Evolutionary conservation across 2,888 invertebrate species (phyloP), one percentile per base, ranked within the genome.

Genomic region (Acanthosepion pharaonis): DNA sequence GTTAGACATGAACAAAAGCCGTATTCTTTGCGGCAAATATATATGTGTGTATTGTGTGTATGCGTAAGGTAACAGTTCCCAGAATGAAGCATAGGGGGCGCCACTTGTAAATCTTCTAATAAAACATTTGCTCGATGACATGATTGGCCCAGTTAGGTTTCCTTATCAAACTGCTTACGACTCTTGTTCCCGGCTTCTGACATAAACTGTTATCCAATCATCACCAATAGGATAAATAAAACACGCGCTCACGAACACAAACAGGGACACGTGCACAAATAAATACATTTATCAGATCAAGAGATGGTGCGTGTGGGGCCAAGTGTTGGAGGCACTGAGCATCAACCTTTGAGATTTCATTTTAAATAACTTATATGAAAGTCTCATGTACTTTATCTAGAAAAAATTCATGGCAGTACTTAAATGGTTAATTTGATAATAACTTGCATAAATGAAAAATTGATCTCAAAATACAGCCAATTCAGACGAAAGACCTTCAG

Each of bases 191-290:
- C 33, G 78, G 78, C 78, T 78, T 78, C 78, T 78, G 78, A 78
- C 78, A 78, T 78, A 78, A 78, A 78, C 78, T 78, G 78, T 78
- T 78, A 78, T 78, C 78, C 78, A 78, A 78, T 78, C 78, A 78
- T 78, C 78, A 78, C 78, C n/a, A 78, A 78, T n/a, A 78, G 78
- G 33, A 78, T 78, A 78, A 78, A 78, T 78, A 78, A 78, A n/a
- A 78, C 78, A 78, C n/a, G 33, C n/a, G 78, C 33, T 78, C n/a
- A 78, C n/a, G n/a, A 78, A 78, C 78, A 78, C 15, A 78, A 78
- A 78, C 78, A 78, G 11, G 11, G 78, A n/a, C 78, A 78, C 78
- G 78, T 78, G 78, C 78, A 78, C 78, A 78, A 33, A 78, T 78
- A 78, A 78, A n/a, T 33, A 78, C 15, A 78, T n/a, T 78, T n/a